Evolutionary conservation across 2,113 vertebrate species (phyloP).

Genomic region (Procavia capensis): DNA sequence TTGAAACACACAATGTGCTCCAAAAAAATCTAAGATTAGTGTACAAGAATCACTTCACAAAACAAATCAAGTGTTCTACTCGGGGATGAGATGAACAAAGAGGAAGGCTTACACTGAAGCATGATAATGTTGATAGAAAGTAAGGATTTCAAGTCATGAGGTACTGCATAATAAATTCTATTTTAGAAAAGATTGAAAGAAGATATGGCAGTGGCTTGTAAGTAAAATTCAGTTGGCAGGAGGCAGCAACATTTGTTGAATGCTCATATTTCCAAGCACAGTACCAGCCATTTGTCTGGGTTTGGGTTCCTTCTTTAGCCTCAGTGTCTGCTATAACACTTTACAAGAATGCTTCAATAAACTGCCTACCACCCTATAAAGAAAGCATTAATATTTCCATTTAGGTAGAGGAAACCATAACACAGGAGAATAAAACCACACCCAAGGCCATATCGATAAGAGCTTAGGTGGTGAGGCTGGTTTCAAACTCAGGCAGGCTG

Average conservation of each 20-base stretch:
- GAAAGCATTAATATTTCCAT: not conserved
- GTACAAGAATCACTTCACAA: not conserved
- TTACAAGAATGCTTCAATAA: not conserved
- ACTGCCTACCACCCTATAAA: not conserved
- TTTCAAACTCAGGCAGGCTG: not conserved
- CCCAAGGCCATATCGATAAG: not conserved
- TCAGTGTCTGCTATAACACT: not conserved
- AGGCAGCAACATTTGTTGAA: not conserved
- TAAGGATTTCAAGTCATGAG: conserved; percentile 14
- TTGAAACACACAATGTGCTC: not conserved
- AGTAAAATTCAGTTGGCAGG: conserved; percentile 6
- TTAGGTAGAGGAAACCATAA: not conserved
- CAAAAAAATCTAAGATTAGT: conserved; percentile 12
- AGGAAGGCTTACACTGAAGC: not conserved
- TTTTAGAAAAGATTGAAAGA: conserved; percentile 16
- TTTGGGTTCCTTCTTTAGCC: not conserved
- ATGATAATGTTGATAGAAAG: not conserved
- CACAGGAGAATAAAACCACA: not conserved
- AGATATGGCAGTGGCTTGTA: not conserved
- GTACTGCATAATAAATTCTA: conserved; percentile 42
- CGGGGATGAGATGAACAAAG: not conserved
- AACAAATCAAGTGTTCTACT: not conserved
- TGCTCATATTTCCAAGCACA: not conserved
- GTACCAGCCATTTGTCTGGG: not conserved
- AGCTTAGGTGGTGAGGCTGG: not conserved